Conservation (phyloP, 2,888 invertebrate species). For the Nomada ferruginata region DNA sequence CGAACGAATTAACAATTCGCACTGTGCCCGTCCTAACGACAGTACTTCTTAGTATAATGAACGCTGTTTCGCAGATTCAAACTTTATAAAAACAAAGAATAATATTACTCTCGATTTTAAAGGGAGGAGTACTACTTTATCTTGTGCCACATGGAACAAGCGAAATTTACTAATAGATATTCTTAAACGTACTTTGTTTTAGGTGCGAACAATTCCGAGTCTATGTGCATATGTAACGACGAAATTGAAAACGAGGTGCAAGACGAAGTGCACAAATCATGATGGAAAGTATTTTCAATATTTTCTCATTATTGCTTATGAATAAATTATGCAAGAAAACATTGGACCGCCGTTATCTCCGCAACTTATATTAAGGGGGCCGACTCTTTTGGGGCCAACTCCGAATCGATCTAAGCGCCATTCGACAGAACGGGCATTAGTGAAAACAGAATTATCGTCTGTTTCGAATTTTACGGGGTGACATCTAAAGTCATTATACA, state of each 20-base stretch:
- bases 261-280: constrained; percentile 51
- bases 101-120: neutral
- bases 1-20: too few species aligned
- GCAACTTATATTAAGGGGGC: constrained; percentile 14
- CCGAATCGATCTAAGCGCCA: too few species aligned
- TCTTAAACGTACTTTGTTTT: constrained; percentile 50
- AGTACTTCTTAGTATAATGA: neutral
- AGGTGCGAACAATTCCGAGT: constrained; percentile 64
- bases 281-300: constrained; percentile 11
- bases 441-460: too few species aligned
- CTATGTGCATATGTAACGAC: constrained; percentile 62
- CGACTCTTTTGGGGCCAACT: too few species aligned
- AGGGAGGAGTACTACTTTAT: neutral
- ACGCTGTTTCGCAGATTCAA: neutral
- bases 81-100: neutral
- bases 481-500: too few species aligned
- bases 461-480: too few species aligned
- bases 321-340: neutral
- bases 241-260: constrained; percentile 62
- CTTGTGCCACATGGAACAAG: neutral
- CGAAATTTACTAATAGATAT: neutral
- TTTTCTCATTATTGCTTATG: neutral
- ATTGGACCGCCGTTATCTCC: neutral
- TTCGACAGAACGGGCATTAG: too few species aligned
- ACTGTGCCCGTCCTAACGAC: too few species aligned